Percentiles rank a stretch among this genome's conserved stretches.
Evolutionary conservation across 2,888 invertebrate species (phyloP).

Genomic region (Drosophila percnosoma): DNA sequence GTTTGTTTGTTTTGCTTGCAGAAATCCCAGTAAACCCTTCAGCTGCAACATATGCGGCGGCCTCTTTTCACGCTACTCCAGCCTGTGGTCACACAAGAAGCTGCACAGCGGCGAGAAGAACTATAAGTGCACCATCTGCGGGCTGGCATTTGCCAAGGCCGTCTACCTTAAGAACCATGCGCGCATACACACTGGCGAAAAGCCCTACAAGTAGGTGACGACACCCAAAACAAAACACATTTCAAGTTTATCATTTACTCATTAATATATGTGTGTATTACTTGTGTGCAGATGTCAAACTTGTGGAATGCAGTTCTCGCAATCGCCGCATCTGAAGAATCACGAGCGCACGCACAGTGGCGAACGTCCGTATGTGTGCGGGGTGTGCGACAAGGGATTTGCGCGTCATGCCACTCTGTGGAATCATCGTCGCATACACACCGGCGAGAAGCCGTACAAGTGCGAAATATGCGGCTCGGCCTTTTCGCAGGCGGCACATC

Average conservation of each 20-base stretch:
- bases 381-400: constrained; percentile 95
- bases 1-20: constrained; percentile 60
- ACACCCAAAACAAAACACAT: neutral
- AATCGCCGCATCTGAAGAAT: constrained; percentile 94
- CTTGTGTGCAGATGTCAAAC: constrained; percentile 89
- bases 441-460: constrained; percentile 88
- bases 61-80: constrained; percentile 93
- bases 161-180: constrained; percentile 96
- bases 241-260: neutral
- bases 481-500: constrained; percentile 94
- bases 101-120: constrained; percentile 93
- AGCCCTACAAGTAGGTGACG: constrained; percentile 90
- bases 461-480: constrained; percentile 95
- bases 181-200: constrained; percentile 93
- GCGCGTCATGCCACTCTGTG: constrained; percentile 94
- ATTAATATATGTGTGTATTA: constrained; percentile 23
- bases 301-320: constrained; percentile 96
- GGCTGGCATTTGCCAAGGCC: constrained; percentile 94
- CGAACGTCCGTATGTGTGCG: constrained; percentile 94
- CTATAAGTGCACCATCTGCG: constrained; percentile 95
- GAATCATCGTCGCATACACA: constrained; percentile 95
- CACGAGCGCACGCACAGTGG: constrained; percentile 95
- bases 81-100: constrained; percentile 95
- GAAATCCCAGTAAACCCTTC: constrained; percentile 91
- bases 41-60: constrained; percentile 95